These are phyloP conservation scores for Caligus rogercresseyi DNA, from an alignment of 1,140 invertebrate genomes.

Conservation along the genomic window DNA sequence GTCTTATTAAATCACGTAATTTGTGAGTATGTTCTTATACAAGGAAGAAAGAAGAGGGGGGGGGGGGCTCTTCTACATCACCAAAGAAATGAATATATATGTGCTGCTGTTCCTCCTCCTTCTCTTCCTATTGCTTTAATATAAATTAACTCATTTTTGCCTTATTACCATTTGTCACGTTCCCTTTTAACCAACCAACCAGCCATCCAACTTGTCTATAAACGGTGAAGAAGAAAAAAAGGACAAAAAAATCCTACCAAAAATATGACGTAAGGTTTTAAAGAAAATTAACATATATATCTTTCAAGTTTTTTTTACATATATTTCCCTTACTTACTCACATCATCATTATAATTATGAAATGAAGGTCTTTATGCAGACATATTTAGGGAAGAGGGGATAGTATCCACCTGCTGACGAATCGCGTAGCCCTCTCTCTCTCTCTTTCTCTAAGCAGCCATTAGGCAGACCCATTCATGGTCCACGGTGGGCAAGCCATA, in stretches of 20 bases:
- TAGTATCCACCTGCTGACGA: too few species aligned
- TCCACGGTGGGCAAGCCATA: too few species aligned
- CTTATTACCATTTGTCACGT: not conserved
- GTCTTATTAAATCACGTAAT: not conserved
- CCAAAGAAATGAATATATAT: not conserved
- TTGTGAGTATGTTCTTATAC: not conserved
- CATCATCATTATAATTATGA: not conserved
- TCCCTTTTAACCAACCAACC: not conserved
- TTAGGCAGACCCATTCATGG: too few species aligned
- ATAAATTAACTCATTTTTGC: not conserved
- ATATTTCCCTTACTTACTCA: not conserved
- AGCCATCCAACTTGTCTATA: too few species aligned
- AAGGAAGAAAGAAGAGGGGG: not conserved
- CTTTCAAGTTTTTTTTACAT: not conserved
- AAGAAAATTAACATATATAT: not conserved
- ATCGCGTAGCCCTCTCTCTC: too few species aligned
- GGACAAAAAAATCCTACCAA: too few species aligned
- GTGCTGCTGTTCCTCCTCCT: too few species aligned
- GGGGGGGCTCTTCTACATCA: too few species aligned
- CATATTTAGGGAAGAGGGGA: too few species aligned
- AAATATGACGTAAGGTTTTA: not conserved
- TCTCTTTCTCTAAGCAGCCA: too few species aligned
- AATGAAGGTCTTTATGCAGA: not conserved
- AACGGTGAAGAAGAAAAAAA: too few species aligned
- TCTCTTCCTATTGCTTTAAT: not conserved